Percentiles rank a stretch among this genome's conserved stretches.
These are phyloP conservation scores for Anorthoa munda DNA, from an alignment of 2,888 invertebrate genomes.

Conservation along the genomic window DNA sequence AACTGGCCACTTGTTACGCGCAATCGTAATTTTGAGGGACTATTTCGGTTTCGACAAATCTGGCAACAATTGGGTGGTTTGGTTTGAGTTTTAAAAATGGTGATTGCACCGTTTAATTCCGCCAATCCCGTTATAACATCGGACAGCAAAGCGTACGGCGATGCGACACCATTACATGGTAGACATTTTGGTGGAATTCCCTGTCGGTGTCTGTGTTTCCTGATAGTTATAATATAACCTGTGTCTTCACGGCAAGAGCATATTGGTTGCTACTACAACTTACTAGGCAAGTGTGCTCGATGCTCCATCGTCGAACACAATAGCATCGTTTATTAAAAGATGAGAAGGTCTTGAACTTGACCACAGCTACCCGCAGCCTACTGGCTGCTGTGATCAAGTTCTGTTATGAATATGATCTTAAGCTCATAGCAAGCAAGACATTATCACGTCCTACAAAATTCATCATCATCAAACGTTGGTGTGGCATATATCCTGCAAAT, in stretches of 20 bases:
- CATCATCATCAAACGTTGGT: neutral
- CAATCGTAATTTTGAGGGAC: constrained; percentile 48
- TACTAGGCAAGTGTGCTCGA: neutral
- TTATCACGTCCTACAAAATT: neutral
- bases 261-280: neutral
- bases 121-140: neutral
- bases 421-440: neutral
- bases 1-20: constrained; percentile 62
- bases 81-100: constrained; percentile 16
- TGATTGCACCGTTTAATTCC: neutral
- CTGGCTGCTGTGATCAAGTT: no score
- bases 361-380: no score
- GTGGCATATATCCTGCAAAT: neutral
- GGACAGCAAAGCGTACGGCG: neutral
- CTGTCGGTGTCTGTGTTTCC: neutral
- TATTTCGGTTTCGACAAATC: constrained; percentile 50
- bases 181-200: neutral
- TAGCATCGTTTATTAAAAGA: no score
- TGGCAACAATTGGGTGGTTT: constrained; percentile 32
- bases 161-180: neutral
- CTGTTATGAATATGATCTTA: no score
- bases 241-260: neutral
- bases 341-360: no score
- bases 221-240: neutral
- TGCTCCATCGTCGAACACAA: neutral